A percentile compares a stretch with the other conserved stretches of the same genome.
These are phyloP conservation scores for Saturnia pavonia DNA, from an alignment of 2,888 invertebrate genomes.

Conservation along the genomic window DNA sequence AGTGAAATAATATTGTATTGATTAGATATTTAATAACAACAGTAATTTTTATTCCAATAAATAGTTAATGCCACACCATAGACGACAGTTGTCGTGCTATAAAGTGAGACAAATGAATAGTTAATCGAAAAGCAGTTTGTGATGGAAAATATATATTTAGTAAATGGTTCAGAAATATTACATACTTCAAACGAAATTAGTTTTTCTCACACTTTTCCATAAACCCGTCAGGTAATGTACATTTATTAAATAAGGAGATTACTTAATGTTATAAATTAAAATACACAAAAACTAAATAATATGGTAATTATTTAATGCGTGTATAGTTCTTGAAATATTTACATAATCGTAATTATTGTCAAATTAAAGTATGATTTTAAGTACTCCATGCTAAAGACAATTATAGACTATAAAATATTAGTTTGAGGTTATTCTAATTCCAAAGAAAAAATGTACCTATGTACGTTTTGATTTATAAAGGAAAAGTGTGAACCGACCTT, in stretches of 20 bases:
- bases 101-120: not conserved
- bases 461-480: slow-evolving; percentile 1
- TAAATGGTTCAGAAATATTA: slow-evolving; percentile 48
- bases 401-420: not conserved
- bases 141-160: slow-evolving; percentile 28
- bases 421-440: not conserved
- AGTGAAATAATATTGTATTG: not conserved
- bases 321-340: not conserved
- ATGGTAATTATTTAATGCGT: not conserved
- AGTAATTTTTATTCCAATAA: not conserved
- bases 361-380: too few species aligned
- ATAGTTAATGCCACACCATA: not conserved
- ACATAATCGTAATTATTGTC: not conserved
- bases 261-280: not conserved
- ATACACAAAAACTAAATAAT: not conserved
- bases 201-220: not conserved
- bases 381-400: not conserved
- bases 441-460: not conserved
- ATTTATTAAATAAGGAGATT: not conserved
- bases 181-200: not conserved
- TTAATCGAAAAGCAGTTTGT: not conserved
- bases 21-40: not conserved
- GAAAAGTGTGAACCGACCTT: slow-evolving; percentile 23
- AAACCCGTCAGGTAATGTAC: not conserved
- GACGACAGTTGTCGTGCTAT: not conserved